Evolutionary conservation across 2,113 vertebrate species (phyloP), one percentile per base, ranked within the genome.

Genomic region (Climacteris rufus): DNA sequence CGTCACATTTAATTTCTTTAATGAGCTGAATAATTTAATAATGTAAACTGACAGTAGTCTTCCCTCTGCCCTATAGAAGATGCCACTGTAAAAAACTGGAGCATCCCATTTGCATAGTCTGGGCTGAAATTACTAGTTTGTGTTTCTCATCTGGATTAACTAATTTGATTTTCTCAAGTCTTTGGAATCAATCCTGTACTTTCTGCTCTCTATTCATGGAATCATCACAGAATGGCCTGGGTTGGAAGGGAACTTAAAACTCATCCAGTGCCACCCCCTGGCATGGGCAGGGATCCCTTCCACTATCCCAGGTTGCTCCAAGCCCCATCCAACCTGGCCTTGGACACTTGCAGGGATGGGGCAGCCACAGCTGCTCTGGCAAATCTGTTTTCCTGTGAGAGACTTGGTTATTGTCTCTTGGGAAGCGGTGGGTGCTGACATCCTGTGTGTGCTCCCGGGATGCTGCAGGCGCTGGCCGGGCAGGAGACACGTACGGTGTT

Each of bases 401-500:
- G 39, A 6, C 10, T 18, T 30, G 4, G 35, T 14, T 19, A 0
- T 3, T 54, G 56, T 35, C 31, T 6, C 22, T 3, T 6, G 77
- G 50, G 14, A 25, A 52, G 40, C 35, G 0, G 21, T 3, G 39
- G 39, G 39, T 40, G 61, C 71, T 64, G 82, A 17, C 31, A 9
- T 12, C 7, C 4, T 2, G 45, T 4, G 52, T 10, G 17, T 24
- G 87, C 33, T 33, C 6, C 45, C 0, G 3, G 39, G 42, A 4
- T 20, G 74, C 33, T 24, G 54, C 23, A 3, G 37, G 27, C 5
- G 35, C 50, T 14, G 45, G 45, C 27, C 11, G 3, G 50, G 31
- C 65, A 1, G 15, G 35, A 30, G 40, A 27, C 33, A 2, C 4
- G 10, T 3, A 0, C 0, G 0, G n/a, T 1, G 53, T 27, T 54